These are phyloP conservation scores for Phalanger gymnotis DNA, from an alignment of 2,797 vertebrate genomes.

Conservation along the genomic window DNA sequence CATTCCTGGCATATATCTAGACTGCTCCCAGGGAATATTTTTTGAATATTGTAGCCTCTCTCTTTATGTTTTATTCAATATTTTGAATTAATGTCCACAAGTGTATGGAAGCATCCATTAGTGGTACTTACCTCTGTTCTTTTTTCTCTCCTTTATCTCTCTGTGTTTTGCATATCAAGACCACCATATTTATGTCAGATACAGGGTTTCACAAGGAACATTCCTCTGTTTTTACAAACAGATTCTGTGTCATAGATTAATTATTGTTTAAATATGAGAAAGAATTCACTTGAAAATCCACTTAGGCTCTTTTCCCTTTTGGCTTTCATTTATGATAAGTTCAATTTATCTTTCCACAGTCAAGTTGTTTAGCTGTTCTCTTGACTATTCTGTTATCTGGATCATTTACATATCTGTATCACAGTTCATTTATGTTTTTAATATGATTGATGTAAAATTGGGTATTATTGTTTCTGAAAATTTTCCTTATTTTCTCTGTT, in stretches of 20 bases:
- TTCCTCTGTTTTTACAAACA: background rate
- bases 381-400: background rate
- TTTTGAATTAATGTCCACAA: background rate
- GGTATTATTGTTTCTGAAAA: background rate
- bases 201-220: background rate
- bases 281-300: background rate
- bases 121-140: background rate
- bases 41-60: background rate
- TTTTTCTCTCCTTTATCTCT: background rate
- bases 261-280: background rate
- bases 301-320: background rate
- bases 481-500: background rate
- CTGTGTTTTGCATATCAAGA: background rate
- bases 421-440: background rate
- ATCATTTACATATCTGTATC: background rate
- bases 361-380: background rate
- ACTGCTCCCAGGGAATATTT: background rate
- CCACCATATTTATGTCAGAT: background rate
- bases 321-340: background rate
- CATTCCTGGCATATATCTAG: background rate
- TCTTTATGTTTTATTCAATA: background rate
- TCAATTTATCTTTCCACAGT: background rate
- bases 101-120: background rate
- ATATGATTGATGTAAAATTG: background rate
- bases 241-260: background rate